Base-by-base conservation (phyloP, 2,113 vertebrate genomes). In the Menura novaehollandiae region DNA sequence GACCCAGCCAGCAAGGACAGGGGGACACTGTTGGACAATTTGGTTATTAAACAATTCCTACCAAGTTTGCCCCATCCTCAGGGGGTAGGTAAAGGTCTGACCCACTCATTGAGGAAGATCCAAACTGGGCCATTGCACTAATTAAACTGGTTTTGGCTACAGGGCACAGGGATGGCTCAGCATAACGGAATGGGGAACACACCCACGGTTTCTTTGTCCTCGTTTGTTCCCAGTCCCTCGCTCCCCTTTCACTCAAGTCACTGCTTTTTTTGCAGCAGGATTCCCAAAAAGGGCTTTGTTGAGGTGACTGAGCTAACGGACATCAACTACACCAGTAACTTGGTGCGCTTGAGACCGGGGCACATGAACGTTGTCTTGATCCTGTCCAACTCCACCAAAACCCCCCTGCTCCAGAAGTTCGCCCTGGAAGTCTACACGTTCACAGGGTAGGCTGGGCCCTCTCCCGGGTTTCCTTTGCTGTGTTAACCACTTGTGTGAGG, bases 291-390 rank as follows among this genome's bases (percentile, higher is more conserved):
- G 95, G 99, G 98, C 81, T 99, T 99, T 30, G 99, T 99, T 30
- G 99, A 99, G 95, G 99, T 99, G 87, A 99, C 99, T 0, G 99
- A 99, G 96, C 97, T 99, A 60, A 99, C 99, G 0, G 98, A 99
- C 52, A 98, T 99, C 89, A 99, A 99, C 4, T 99, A 99, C 95
- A 98, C 97, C 82, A 99, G 99, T 90, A 99, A 99, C 97, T 77
- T 99, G 93, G 99, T 99, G 16, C 99, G 99, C 89, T 97, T 99
- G 94, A 97, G 99, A 93, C 99, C 99, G 0, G 99, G 99, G 14
- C 99, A 99, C 96, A 99, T 99, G 95, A 99, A 99, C 3, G 99
- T 99, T n/a, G 99, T 99, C 76, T 98, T 99, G 90, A 98, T 99
- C 74, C 98, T 99, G n/a, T 99, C 99, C 1, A 98, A 98, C 52